Evolutionary conservation across 2,113 vertebrate species (phyloP).

Genomic region (Bolborhynchus lineola): DNA sequence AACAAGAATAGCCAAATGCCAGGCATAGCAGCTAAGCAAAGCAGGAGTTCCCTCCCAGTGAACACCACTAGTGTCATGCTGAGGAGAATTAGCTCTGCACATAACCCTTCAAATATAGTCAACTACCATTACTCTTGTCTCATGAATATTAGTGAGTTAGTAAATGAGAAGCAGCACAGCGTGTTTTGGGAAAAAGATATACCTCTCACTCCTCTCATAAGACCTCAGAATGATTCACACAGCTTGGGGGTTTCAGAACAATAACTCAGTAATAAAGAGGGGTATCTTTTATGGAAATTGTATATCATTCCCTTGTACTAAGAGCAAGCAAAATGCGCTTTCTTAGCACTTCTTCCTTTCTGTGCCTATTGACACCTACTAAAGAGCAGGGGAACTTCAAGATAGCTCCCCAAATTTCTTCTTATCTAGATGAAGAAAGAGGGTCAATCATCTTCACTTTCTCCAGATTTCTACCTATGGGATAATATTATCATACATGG

Average conservation of each 20-base stretch:
- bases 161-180: not conserved
- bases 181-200: not conserved
- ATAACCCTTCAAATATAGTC: not conserved
- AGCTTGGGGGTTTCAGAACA: not conserved
- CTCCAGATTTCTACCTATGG: not conserved
- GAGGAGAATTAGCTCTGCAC: not conserved
- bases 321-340: not conserved
- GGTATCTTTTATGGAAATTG: not conserved
- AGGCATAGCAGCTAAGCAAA: not conserved
- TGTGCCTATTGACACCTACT: not conserved
- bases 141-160: not conserved
- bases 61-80: not conserved
- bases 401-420: not conserved
- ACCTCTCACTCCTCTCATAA: not conserved
- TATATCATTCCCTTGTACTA: not conserved
- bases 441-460: not conserved
- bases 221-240: not conserved
- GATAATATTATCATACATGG: not conserved
- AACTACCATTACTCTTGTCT: not conserved
- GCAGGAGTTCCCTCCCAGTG: not conserved
- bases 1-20: constrained; percentile 18
- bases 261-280: not conserved
- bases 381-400: not conserved
- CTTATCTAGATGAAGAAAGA: not conserved
- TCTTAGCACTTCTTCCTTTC: not conserved